phyloP scores from a whole-genome alignment of 1,140 invertebrate species.

The Globodera rostochiensis region DNA sequence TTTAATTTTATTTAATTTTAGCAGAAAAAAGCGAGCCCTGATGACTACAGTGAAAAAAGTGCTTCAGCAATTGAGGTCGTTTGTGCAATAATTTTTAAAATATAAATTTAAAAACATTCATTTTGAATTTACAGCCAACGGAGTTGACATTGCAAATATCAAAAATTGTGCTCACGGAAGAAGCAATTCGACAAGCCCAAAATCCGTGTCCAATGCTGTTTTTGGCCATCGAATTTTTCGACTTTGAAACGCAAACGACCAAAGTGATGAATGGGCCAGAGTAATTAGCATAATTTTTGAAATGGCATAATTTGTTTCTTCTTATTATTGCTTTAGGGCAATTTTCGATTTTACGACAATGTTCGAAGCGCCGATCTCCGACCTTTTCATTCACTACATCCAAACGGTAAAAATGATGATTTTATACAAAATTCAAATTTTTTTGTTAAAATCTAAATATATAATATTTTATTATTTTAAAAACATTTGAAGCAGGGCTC shows the following conservation, averaged over 20 bases:
- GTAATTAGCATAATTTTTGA: conserved; percentile 29
- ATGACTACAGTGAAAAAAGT: not conserved
- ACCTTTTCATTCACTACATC: conserved; percentile 60
- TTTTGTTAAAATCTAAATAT: conserved; percentile 13
- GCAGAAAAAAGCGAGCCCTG: not conserved
- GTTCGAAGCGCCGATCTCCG: conserved; percentile 58
- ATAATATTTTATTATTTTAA: not conserved
- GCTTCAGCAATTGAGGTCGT: conserved; percentile 17
- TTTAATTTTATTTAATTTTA: not conserved
- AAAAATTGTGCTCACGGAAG: conserved; percentile 40
- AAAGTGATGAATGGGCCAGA: conserved; percentile 51
- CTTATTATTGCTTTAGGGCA: conserved; percentile 40
- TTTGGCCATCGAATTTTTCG: conserved; percentile 60
- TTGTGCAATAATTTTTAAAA: not conserved
- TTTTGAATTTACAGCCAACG: conserved; percentile 28
- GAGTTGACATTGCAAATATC: conserved; percentile 43
- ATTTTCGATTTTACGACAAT: conserved; percentile 48
- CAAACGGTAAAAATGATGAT: conserved; percentile 49
- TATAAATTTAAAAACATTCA: not conserved
- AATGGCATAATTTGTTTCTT: not conserved
- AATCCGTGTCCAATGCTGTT: conserved; percentile 47
- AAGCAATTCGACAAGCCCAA: conserved; percentile 34
- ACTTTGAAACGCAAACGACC: conserved; percentile 62
- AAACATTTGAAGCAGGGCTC: too few relatives aligned
- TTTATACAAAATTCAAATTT: conserved; percentile 14